Base-by-base conservation (phyloP, 2,888 invertebrate genomes). In the Drosophila demipolita region DNA sequence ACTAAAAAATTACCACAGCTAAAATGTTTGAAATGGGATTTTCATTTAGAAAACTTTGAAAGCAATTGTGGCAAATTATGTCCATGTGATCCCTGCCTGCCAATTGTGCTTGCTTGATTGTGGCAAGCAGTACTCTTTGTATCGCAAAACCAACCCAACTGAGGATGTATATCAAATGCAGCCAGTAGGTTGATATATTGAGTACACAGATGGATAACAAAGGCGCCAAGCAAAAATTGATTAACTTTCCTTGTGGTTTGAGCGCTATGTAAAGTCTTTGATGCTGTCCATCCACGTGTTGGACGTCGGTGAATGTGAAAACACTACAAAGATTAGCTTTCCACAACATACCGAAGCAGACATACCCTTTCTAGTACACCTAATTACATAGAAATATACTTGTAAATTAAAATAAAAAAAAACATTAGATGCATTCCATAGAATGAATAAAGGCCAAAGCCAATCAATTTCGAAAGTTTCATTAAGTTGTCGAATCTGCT, bases 221-320 rank as follows among this genome's bases (percentile, higher is more conserved):
- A 66, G 50, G 70, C 53, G 32, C 60, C 61, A 71, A 65, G 60
- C 63, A 50, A 70, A 81, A 87, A 76, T 81, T 89, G 87, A 85
- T 89, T 87, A 89, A 71, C 66, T 78, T 80, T 80, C 36, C 49
- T 33, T 26, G 38, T 38, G 35, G 32, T 5, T 11, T 42, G 50
- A 58, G 59, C 32, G 35, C 20, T 29, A 15, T n/a, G 11, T 38
- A 49, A 26, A 54, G 17, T 23, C 26, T 23, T 59, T 36, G 62
- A 50, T 50, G 63, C 26, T 68, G 74, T 57, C 65, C 74, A 61
- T 23, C 20, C 26, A 26, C 53, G 55, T 11, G 42, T n/a, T 42
- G 38, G 61, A 53, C 60, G 20, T 49, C 40, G 40, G 60, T 50
- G 57, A 66, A 45, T 65, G 66, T 59, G 53, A n/a, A 38, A 38